Base-by-base conservation (phyloP, 2,113 vertebrate species). In the Atlantisia rogersi region DNA sequence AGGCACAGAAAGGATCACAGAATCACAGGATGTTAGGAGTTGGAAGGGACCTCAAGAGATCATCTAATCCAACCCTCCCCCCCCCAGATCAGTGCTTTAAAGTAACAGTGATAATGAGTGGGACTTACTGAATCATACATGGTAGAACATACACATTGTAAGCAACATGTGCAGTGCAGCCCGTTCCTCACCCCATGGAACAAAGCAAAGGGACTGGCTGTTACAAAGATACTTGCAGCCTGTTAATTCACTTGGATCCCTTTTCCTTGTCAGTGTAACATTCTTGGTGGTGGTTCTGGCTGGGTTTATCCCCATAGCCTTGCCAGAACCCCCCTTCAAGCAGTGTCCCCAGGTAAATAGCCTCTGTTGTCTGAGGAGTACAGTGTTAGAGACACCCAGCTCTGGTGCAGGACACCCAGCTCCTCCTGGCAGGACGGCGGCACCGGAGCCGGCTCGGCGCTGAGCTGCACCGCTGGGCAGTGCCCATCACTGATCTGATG, bases 171-270 rank as follows among this genome's bases (percentile, higher is more conserved):
- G 40, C 19, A 28, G 16, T 75, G 31, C 44, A 78, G 62, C 79
- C 20, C 29, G 44, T 68, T 29, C 28, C 59, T 56, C 13, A 68
- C 55, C 5, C 31, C 39, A 13, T 22, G 48, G n/a, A 37, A 79
- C 44, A 92, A 70, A 86, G 20, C 56, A 88, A 52, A 82, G 87
- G 21, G 9, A 97, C 94, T 95, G 97, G 98, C 99, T 99, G 40
- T 5, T 40, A 40, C 40, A 40, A 12, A 40, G 40, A 40, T 40
- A 14, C 40, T 40, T 2, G 2, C 7, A 81, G n/a, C 13, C 16
- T 1, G 0, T 2, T 6, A 21, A 7, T 71, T 55, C 0, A 2
- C 53, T 74, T 28, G 40, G 13, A 29, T 2, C 6, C 6, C 3
- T 55, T 19, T 31, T 42, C 19, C 53, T 35, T 32, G 11, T n/a